Evolutionary conservation across 2,888 invertebrate genomes (phyloP), one percentile per base, ranked within the genome.

Genomic region (Eupelmus urozonus): DNA sequence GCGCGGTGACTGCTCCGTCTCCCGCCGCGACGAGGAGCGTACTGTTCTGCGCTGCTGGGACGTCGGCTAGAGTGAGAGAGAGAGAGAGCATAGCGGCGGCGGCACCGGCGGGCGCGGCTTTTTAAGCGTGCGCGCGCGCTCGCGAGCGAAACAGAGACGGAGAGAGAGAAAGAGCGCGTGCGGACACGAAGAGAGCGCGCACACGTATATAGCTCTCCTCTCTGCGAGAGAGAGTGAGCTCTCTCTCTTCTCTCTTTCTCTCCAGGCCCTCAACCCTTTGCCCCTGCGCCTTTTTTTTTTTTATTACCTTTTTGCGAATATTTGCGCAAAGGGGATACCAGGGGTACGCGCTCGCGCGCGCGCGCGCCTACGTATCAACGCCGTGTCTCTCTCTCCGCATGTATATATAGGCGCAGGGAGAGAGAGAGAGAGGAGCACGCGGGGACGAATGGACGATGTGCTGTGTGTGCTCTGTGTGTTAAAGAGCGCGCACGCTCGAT

Each of bases 51-150:
- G 13, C 23, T 25, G 20, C 16, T 25, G 34, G 51, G 13, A 25
- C 3, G 34, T n/a, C 4, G 25, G 9, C n/a, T n/a, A 16, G 13
- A 66, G 34, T 3, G 27, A 18, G 51, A 49, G 27, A 20, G 51
- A 29, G 65, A 49, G 65, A 27, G 18, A 27, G 51, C 25, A 45
- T 5, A n/a, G 27, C 66, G 55, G n/a, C 55, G 45, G 23, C 59
- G 57, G 59, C 60, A 59, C 66, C 67, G 75, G 67, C 67, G 74
- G 74, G 74, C 74, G 74, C 74, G 74, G 74, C 74, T 74, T 65
- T 74, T 74, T 65, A 74, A 74, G 74, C 74, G 74, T 70, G 69
- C 69, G 76, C 69, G 76, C 75, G 69, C 75, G 45, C 45, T 25
- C 40, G 55, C 49, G 34, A 18, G 55, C 29, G 27, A 25, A 25